A percentile compares a stretch with the other conserved stretches of the same genome.
phyloP scores from a whole-genome alignment of 2,113 vertebrate genomes.

The Formicarius rufipectus region DNA sequence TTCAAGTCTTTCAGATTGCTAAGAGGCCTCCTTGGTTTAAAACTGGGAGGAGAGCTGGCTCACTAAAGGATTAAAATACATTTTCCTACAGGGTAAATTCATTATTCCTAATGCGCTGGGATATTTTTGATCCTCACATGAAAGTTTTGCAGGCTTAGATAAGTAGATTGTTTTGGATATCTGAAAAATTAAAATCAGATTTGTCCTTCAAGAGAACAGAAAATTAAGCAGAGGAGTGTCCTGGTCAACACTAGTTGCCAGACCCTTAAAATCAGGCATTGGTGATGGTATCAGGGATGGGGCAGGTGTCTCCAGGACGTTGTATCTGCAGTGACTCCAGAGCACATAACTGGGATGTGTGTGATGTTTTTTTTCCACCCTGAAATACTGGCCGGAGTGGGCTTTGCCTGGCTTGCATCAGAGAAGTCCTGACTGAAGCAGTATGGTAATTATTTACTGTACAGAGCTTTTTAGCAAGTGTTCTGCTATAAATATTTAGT shows the following conservation, averaged over 20 bases:
- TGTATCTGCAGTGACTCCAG: neutral
- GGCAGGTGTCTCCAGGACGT: neutral
- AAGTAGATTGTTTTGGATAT: neutral
- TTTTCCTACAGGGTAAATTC: slow-evolving; percentile 27
- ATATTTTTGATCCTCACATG: slow-evolving; percentile 43
- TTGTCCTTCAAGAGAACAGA: neutral
- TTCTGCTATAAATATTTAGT: slow-evolving; percentile 15
- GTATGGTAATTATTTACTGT: slow-evolving; percentile 10
- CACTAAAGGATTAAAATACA: neutral
- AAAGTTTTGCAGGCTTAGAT: slow-evolving; percentile 18
- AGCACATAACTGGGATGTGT: neutral
- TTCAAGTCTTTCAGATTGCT: slow-evolving; percentile 36
- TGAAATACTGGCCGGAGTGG: neutral
- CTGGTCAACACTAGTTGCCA: neutral
- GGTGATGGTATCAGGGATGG: neutral
- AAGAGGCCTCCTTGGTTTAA: neutral
- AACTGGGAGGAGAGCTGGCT: slow-evolving; percentile 8
- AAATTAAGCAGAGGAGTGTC: neutral
- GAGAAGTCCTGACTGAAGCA: neutral
- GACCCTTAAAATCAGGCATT: neutral
- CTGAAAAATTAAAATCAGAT: neutral
- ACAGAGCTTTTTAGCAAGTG: neutral
- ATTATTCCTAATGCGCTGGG: neutral
- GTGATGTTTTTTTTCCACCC: neutral
- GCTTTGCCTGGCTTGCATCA: neutral